Percentiles rank a stretch among this genome's conserved stretches.
Evolutionary conservation across 2,888 invertebrate species (phyloP).

Genomic region (Xestoiulus laeticollis): DNA sequence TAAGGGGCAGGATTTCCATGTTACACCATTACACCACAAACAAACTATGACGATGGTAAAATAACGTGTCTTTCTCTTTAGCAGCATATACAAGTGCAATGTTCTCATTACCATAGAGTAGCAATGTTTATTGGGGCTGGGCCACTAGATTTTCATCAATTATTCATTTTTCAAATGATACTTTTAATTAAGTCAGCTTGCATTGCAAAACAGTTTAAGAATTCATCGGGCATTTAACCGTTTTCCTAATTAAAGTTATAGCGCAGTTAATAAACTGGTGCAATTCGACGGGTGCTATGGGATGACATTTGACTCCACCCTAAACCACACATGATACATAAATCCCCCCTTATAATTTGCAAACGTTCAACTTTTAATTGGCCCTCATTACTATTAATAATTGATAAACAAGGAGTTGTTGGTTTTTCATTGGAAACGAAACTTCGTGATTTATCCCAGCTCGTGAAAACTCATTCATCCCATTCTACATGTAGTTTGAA

Average conservation of each 20-base stretch:
- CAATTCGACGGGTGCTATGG: background rate
- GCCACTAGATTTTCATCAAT: background rate
- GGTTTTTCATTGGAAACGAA: background rate
- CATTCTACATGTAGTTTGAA: background rate
- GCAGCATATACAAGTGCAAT: too few species aligned
- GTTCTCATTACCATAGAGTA: background rate
- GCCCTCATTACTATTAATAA: slow-evolving; percentile 10
- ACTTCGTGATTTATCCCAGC: background rate
- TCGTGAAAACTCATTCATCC: background rate
- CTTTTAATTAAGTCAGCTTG: background rate
- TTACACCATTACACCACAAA: background rate
- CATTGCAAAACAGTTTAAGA: background rate
- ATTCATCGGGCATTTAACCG: background rate
- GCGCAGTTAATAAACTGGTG: background rate
- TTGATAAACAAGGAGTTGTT: background rate
- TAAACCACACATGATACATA: background rate
- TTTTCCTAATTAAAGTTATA: background rate
- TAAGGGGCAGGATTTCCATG: background rate
- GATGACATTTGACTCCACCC: background rate
- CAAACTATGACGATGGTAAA: background rate
- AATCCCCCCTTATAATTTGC: background rate
- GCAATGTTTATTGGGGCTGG: background rate
- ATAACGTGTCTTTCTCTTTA: background rate
- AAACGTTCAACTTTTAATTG: background rate
- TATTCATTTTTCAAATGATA: slow-evolving; percentile 5